phyloP scores from a whole-genome alignment of 2,113 vertebrate species.

The Psilopsiagon aurifrons region DNA sequence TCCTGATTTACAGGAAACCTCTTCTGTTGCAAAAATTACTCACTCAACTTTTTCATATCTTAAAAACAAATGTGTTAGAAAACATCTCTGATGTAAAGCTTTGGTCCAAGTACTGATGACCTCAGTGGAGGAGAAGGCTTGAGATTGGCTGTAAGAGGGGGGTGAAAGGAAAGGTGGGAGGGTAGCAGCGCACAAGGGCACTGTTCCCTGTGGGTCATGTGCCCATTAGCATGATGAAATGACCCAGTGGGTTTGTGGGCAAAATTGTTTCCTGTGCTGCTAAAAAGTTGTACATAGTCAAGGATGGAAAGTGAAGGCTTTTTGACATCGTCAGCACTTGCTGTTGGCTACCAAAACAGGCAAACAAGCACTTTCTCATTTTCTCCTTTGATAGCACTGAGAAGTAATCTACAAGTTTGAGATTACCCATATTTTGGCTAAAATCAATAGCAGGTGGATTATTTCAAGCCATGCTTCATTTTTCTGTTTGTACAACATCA shows the following conservation, averaged over 20 bases:
- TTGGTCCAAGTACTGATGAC: rapidly evolving
- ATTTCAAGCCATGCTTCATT: slow-evolving; percentile 60
- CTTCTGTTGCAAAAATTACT: not conserved
- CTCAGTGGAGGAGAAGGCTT: not conserved
- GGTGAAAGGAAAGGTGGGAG: not conserved
- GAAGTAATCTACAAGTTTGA: slow-evolving; percentile 45
- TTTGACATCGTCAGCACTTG: not conserved
- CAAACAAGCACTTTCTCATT: not conserved
- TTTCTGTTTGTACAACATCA: slow-evolving; percentile 68
- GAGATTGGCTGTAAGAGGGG: not conserved
- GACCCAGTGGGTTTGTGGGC: rapidly evolving
- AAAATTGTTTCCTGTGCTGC: not conserved
- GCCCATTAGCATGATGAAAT: not conserved
- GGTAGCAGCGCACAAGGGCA: rapidly evolving
- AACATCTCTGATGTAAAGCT: not conserved
- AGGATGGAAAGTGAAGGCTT: not conserved
- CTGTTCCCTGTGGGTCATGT: not conserved
- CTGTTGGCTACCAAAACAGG: not conserved
- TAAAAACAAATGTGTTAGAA: slow-evolving; percentile 36
- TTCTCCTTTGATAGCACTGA: not conserved
- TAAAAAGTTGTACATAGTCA: not conserved
- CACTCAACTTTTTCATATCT: slow-evolving; percentile 10
- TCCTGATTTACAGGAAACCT: slow-evolving; percentile 26
- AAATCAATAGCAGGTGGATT: slow-evolving; percentile 62
- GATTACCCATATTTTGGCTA: slow-evolving; percentile 33